A percentile compares a stretch with the other conserved stretches of the same genome.
Evolutionary conservation across 2,888 invertebrate genomes (phyloP).

Genomic region (Dryomyza anilis): DNA sequence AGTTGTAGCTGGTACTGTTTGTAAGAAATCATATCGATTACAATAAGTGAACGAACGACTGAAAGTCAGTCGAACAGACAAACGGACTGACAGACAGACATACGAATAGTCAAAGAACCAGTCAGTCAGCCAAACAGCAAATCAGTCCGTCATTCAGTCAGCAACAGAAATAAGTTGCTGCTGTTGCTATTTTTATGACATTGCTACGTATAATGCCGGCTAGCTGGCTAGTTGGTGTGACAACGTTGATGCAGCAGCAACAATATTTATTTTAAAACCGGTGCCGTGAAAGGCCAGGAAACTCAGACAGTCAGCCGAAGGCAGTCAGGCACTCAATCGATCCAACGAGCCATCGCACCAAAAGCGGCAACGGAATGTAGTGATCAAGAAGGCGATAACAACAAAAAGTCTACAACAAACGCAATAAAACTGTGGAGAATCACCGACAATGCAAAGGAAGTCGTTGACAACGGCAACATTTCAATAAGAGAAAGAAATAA

Average conservation of each 20-base stretch:
- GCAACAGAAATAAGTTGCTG: no score
- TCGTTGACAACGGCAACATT: conserved; percentile 7
- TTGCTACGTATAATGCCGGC: conserved; percentile 8
- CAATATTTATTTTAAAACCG: not conserved
- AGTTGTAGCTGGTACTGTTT: not conserved
- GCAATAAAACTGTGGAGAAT: no score
- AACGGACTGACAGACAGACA: not conserved
- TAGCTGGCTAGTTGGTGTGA: conserved; percentile 7
- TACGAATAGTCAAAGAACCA: not conserved
- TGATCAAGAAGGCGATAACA: not conserved
- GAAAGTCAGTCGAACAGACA: not conserved
- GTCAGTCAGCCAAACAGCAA: no score
- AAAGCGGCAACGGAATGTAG: conserved; percentile 18
- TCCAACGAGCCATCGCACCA: not conserved
- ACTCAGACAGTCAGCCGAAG: no score
- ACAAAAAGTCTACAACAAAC: not conserved
- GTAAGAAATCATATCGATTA: conserved; percentile 17
- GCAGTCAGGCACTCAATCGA: no score
- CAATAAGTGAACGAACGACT: not conserved
- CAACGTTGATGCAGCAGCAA: not conserved
- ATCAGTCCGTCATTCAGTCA: no score
- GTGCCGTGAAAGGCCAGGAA: no score
- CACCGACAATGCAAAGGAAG: conserved; percentile 1
- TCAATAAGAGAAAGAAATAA: not conserved
- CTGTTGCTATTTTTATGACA: not conserved